phyloP scores from a whole-genome alignment of 92 coral and sea anemone species.

The Porites divaricata region DNA sequence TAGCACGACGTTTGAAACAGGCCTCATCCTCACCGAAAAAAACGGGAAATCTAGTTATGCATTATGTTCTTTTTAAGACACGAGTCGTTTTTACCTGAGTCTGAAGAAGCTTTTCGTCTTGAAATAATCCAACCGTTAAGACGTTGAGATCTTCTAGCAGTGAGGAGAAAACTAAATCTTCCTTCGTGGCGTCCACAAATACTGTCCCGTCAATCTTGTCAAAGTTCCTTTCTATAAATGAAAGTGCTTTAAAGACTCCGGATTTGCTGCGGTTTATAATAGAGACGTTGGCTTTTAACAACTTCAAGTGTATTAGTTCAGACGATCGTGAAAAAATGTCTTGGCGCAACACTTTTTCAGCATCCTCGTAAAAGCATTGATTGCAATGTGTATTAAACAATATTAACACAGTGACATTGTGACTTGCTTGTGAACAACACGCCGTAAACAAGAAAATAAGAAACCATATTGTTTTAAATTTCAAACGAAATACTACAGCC shows the following conservation, averaged over 20 bases:
- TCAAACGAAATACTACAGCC: neutral
- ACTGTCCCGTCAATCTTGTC: neutral
- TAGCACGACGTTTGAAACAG: too few relatives aligned
- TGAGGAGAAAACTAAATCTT: conserved; percentile 6
- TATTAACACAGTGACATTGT: conserved; percentile 11
- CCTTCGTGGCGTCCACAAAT: conserved; percentile 6
- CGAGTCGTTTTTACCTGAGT: conserved; percentile 21
- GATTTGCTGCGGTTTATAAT: neutral
- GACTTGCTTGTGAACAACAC: neutral
- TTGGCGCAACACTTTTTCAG: neutral
- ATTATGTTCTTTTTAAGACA: neutral
- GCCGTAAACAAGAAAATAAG: neutral
- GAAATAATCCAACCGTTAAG: conserved; percentile 28
- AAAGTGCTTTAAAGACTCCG: neutral
- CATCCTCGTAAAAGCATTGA: neutral
- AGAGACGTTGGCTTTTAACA: neutral
- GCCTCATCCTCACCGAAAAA: too few relatives aligned
- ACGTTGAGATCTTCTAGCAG: conserved; percentile 3
- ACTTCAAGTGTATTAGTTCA: neutral
- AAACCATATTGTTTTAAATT: neutral
- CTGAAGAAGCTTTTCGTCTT: neutral
- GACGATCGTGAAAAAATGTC: conserved; percentile 18
- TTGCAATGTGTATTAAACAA: neutral
- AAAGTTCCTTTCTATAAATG: neutral
- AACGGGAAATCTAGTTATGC: too few relatives aligned